A percentile compares a stretch with the other conserved stretches of the same genome.
Evolutionary conservation across 2,113 vertebrate species (phyloP).

Genomic region (Turnix velox): DNA sequence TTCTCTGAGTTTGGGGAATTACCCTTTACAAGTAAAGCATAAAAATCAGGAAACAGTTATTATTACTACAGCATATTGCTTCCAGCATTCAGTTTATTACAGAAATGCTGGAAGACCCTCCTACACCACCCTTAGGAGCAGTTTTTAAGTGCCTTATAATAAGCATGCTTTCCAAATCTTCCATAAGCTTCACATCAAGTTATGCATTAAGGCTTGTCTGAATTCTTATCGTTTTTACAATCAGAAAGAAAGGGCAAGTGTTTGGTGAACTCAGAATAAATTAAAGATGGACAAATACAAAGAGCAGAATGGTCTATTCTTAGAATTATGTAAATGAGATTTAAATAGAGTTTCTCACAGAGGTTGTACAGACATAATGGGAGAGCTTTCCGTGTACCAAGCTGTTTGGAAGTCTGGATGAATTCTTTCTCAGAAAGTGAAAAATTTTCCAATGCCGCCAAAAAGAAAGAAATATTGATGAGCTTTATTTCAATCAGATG

Average conservation of each 20-base stretch:
- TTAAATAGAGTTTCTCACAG: constrained; percentile 41
- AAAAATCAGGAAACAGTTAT: not conserved
- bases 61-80: not conserved
- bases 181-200: not conserved
- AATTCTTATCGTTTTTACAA: constrained; percentile 10
- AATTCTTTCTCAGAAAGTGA: not conserved
- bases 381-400: not conserved
- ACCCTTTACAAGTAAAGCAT: not conserved
- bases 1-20: not conserved
- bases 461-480: not conserved
- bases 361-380: not conserved
- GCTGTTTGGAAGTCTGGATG: not conserved
- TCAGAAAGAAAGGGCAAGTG: constrained; percentile 51
- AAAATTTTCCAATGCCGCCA: not conserved
- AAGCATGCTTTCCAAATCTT: not conserved
- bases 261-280: constrained; percentile 42
- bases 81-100: not conserved
- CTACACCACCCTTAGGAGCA: not conserved
- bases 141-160: not conserved
- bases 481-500: not conserved
- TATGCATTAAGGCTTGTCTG: not conserved
- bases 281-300: constrained; percentile 10
- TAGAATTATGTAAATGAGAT: constrained; percentile 54
- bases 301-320: constrained; percentile 49
- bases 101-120: not conserved